Evolutionary conservation across 2,888 invertebrate species (phyloP).

Genomic region (Coleophora deauratella): DNA sequence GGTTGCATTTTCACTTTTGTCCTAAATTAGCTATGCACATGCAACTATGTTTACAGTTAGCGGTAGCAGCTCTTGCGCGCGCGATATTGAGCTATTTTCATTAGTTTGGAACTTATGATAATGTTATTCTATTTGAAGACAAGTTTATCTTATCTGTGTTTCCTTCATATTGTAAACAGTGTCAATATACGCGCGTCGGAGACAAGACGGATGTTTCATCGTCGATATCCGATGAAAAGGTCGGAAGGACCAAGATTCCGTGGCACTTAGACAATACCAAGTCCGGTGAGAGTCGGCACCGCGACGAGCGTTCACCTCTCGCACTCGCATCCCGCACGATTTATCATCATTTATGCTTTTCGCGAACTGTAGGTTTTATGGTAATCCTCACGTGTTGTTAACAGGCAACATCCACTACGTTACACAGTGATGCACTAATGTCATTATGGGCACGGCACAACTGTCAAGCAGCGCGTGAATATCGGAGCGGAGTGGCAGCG

Average conservation of each 20-base stretch:
- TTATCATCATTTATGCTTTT: constrained; percentile 41
- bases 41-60: constrained; percentile 40
- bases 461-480: constrained; percentile 66
- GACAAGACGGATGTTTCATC: constrained; percentile 59
- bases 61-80: constrained; percentile 31
- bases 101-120: too few relatives aligned
- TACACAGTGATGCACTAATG: constrained; percentile 50
- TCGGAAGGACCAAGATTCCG: constrained; percentile 72
- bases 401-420: constrained; percentile 51
- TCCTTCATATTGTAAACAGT: constrained; percentile 42
- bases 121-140: too few relatives aligned
- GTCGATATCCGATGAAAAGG: constrained; percentile 69
- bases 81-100: constrained; percentile 27
- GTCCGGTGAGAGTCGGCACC: constrained; percentile 70
- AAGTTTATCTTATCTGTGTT: constrained; percentile 53
- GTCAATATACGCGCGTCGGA: constrained; percentile 53
- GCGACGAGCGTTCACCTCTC: constrained; percentile 72
- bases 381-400: constrained; percentile 34
- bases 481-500: constrained; percentile 29
- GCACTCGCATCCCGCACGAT: constrained; percentile 57
- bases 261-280: constrained; percentile 69
- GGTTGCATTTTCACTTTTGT: too few relatives aligned
- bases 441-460: constrained; percentile 60
- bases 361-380: constrained; percentile 19
- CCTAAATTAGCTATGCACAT: constrained; percentile 8